A percentile compares a stretch with the other conserved stretches of the same genome.
Conservation (phyloP, 2,888 invertebrate genomes). For the Orgyia antiqua region DNA sequence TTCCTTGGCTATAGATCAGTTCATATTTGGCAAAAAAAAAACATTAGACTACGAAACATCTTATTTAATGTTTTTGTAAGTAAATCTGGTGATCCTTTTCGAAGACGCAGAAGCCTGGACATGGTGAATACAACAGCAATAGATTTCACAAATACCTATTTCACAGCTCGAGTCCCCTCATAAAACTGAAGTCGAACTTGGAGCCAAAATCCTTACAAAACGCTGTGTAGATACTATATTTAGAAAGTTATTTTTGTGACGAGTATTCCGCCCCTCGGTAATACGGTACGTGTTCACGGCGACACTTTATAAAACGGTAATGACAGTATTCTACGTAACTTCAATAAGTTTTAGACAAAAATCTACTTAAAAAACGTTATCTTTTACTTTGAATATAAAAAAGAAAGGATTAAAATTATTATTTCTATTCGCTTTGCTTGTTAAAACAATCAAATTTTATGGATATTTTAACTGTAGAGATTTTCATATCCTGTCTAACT, state of each 20-base stretch:
- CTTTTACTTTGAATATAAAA: constrained; percentile 22
- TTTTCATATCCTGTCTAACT: no score
- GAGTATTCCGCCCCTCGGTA: constrained; percentile 21
- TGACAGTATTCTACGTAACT: constrained; percentile 12
- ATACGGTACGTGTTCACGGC: constrained; percentile 8
- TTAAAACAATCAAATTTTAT: constrained; percentile 11
- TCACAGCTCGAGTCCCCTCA: no score
- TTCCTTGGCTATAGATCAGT: no score
- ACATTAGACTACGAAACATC: no score
- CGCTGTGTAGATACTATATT: constrained; percentile 17
- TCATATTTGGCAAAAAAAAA: no score
- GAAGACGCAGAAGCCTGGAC: no score
- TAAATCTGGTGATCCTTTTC: no score
- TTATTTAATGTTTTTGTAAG: no score
- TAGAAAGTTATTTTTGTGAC: constrained; percentile 32
- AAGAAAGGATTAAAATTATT: constrained; percentile 16
- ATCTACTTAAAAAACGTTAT: constrained; percentile 22
- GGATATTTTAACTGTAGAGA: no score
- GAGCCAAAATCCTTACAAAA: constrained; percentile 25
- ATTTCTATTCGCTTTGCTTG: constrained; percentile 13
- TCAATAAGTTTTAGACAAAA: constrained; percentile 17
- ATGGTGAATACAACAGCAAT: no score
- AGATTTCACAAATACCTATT: no score
- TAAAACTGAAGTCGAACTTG: constrained; percentile 19
- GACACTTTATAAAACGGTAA: constrained; percentile 4